Evolutionary conservation across 2,888 invertebrate species (phyloP).

Genomic region (Neria commutata): DNA sequence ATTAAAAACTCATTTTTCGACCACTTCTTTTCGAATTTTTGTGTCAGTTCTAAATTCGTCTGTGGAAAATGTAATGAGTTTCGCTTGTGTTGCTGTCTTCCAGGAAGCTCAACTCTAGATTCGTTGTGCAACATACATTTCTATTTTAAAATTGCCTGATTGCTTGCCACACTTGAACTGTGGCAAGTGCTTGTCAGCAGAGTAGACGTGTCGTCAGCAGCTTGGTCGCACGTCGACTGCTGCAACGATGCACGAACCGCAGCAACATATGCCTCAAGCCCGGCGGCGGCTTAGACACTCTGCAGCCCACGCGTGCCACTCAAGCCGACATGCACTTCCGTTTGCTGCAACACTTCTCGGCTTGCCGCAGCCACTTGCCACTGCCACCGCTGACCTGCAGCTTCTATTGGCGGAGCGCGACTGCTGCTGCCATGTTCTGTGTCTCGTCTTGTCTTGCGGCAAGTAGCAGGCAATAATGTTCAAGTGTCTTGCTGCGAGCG

Average conservation of each 20-base stretch:
- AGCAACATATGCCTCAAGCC: not conserved
- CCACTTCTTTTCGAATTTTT: too few relatives aligned
- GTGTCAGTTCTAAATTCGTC: too few relatives aligned
- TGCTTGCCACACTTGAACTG: too few relatives aligned
- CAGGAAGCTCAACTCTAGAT: too few relatives aligned
- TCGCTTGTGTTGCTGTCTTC: too few relatives aligned
- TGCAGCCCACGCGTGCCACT: not conserved
- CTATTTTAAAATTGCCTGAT: too few relatives aligned
- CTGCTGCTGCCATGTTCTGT: not conserved
- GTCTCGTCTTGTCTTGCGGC: not conserved
- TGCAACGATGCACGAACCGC: not conserved
- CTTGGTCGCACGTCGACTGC: too few relatives aligned
- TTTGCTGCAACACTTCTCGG: not conserved
- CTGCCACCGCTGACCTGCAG: constrained; percentile 1
- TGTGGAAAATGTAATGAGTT: too few relatives aligned
- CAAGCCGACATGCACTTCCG: not conserved
- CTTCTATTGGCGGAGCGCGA: not conserved
- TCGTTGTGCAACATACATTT: too few relatives aligned
- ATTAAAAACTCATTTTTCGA: too few relatives aligned
- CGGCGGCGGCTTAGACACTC: not conserved
- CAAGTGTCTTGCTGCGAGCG: constrained; percentile 7
- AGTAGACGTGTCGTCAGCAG: too few relatives aligned
- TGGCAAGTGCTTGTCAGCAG: too few relatives aligned
- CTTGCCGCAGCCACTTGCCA: not conserved
- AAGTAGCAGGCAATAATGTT: constrained; percentile 5